Conservation (phyloP, 1,140 invertebrate species). For the Megalopta genalis region DNA sequence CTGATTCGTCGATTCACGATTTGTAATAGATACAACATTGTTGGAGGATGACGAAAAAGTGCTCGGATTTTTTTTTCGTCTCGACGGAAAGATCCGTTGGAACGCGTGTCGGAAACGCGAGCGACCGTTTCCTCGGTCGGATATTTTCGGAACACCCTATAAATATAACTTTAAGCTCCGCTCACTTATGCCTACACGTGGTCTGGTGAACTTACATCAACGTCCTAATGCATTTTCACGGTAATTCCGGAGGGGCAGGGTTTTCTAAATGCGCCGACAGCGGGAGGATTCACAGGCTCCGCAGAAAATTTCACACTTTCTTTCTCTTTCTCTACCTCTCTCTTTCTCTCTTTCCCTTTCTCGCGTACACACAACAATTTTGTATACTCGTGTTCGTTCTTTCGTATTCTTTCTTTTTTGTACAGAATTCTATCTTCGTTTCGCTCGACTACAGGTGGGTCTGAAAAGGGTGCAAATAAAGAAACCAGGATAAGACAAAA, state of each 20-base stretch:
- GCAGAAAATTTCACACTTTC: slow-evolving; percentile 54
- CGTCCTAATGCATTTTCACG: slow-evolving; percentile 52
- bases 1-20: no score
- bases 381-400: slow-evolving; percentile 27
- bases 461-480: slow-evolving; percentile 76
- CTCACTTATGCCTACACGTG: slow-evolving; percentile 51
- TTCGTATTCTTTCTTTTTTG: slow-evolving; percentile 44
- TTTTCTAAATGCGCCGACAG: slow-evolving; percentile 60
- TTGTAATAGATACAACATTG: no score
- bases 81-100: not conserved
- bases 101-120: not conserved
- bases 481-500: slow-evolving; percentile 67
- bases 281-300: slow-evolving; percentile 42
- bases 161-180: slow-evolving; percentile 28
- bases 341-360: slow-evolving; percentile 48
- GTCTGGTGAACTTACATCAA: slow-evolving; percentile 57
- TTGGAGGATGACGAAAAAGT: no score
- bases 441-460: slow-evolving; percentile 71
- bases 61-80: not conserved
- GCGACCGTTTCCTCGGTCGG: not conserved
- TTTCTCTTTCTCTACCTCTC: slow-evolving; percentile 4
- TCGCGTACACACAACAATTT: slow-evolving; percentile 43
- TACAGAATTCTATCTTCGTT: slow-evolving; percentile 50
- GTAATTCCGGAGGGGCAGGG: slow-evolving; percentile 50
- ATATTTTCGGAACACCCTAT: slow-evolving; percentile 35